phyloP scores from a whole-genome alignment of 2,888 invertebrate genomes.

The Anodontia alba region DNA sequence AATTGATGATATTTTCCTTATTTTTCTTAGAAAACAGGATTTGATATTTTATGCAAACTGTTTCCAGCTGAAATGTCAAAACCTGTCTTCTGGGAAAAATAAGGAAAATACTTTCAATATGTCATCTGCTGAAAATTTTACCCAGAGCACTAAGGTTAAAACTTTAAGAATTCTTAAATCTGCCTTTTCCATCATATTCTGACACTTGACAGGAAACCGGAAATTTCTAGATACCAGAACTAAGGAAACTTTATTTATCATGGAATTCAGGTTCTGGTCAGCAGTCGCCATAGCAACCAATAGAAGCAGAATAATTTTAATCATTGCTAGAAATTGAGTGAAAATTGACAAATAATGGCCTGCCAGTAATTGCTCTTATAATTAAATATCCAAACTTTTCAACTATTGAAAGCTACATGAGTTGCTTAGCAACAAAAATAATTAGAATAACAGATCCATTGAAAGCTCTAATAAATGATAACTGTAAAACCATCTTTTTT shows the following conservation, averaged over 20 bases:
- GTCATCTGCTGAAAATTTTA: too few relatives aligned
- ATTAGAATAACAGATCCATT: conserved; percentile 19
- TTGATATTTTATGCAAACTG: too few relatives aligned
- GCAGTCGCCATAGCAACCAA: neutral
- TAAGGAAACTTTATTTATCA: conserved; percentile 9
- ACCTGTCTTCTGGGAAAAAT: too few relatives aligned
- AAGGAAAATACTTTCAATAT: too few relatives aligned
- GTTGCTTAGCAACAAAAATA: conserved; percentile 21
- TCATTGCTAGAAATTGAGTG: conserved; percentile 11
- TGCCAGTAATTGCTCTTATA: conserved; percentile 16
- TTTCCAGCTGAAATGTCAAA: too few relatives aligned
- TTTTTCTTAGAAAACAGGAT: too few relatives aligned
- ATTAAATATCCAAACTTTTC: conserved; percentile 24
- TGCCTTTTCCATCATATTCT: neutral
- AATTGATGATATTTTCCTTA: too few relatives aligned
- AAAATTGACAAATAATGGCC: conserved; percentile 11
- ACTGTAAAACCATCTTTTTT: conserved; percentile 11
- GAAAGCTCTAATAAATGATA: conserved; percentile 10
- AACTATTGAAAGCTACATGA: conserved; percentile 13
- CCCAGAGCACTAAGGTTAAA: neutral
- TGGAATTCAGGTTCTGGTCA: neutral
- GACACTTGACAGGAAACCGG: neutral
- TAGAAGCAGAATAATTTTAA: neutral
- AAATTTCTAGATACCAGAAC: neutral
- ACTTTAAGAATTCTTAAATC: neutral